These are phyloP conservation scores for Gastracanthus pulcherrimus DNA, from an alignment of 2,888 invertebrate species.

Conservation along the genomic window DNA sequence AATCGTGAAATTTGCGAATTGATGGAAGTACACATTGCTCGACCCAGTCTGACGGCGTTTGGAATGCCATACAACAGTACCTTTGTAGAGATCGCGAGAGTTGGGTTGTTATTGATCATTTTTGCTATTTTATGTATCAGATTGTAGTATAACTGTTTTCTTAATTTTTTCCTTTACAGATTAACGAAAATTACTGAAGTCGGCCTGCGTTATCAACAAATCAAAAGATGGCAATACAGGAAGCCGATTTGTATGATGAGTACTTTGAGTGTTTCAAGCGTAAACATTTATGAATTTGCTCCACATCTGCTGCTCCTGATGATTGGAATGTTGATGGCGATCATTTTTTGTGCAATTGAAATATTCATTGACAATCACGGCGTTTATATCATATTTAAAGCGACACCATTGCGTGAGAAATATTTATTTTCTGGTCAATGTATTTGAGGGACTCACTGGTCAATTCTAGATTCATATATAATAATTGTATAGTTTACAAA, in stretches of 20 bases:
- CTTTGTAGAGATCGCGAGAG: slow-evolving; percentile 67
- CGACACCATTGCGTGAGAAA: too few relatives aligned
- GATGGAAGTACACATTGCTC: slow-evolving; percentile 51
- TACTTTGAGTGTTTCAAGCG: slow-evolving; percentile 65
- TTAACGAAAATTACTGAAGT: slow-evolving; percentile 65
- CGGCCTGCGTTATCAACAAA: slow-evolving; percentile 67
- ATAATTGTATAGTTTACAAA: too few relatives aligned
- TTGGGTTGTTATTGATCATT: slow-evolving; percentile 64
- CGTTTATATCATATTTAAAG: background rate
- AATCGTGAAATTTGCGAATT: slow-evolving; percentile 69
- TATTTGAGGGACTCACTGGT: too few relatives aligned
- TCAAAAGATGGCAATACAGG: slow-evolving; percentile 68
- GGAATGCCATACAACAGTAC: slow-evolving; percentile 64
- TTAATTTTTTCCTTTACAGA: slow-evolving; percentile 56
- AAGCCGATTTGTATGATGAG: slow-evolving; percentile 68
- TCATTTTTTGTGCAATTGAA: slow-evolving; percentile 58
- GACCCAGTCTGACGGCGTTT: slow-evolving; percentile 8
- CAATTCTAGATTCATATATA: too few relatives aligned
- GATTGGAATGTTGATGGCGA: slow-evolving; percentile 62
- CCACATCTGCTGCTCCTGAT: slow-evolving; percentile 66
- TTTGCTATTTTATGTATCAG: background rate
- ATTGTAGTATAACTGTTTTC: background rate
- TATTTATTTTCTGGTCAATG: too few relatives aligned
- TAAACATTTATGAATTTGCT: slow-evolving; percentile 68
- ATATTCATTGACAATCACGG: too few relatives aligned